These are phyloP conservation scores for Linepithema humile DNA, from an alignment of 1,140 invertebrate species.

Conservation along the genomic window DNA sequence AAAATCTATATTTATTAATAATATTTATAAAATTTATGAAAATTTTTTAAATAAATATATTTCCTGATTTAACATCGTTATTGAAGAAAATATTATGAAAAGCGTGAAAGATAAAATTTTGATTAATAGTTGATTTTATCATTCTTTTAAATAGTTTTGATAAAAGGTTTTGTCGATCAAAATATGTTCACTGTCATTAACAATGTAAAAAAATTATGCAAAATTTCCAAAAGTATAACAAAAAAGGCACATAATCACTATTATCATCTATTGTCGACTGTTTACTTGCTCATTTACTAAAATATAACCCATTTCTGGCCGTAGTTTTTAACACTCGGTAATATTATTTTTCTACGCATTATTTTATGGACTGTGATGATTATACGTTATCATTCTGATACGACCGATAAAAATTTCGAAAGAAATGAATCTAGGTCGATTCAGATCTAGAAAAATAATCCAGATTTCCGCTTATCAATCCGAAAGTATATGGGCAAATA, in stretches of 20 bases:
- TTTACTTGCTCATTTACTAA: background rate
- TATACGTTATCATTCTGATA: background rate
- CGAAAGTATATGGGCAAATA: background rate
- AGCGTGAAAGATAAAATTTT: background rate
- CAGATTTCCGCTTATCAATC: background rate
- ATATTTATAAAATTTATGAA: background rate
- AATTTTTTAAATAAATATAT: background rate
- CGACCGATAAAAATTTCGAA: background rate
- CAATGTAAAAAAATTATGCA: background rate
- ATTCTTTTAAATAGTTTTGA: background rate
- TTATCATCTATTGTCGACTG: background rate
- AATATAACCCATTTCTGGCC: no score
- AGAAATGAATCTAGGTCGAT: background rate
- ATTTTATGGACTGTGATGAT: background rate
- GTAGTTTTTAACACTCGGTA: background rate
- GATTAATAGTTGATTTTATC: background rate
- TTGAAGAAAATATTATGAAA: background rate
- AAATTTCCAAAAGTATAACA: background rate
- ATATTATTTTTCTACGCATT: background rate
- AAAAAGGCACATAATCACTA: background rate
- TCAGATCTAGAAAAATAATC: background rate
- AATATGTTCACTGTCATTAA: background rate
- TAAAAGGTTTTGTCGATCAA: background rate
- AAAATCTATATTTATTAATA: background rate
- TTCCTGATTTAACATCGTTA: background rate